Percentiles rank a stretch among this genome's conserved stretches.
phyloP scores from a whole-genome alignment of 2,797 vertebrate species.

The Erithacus rubecula region DNA sequence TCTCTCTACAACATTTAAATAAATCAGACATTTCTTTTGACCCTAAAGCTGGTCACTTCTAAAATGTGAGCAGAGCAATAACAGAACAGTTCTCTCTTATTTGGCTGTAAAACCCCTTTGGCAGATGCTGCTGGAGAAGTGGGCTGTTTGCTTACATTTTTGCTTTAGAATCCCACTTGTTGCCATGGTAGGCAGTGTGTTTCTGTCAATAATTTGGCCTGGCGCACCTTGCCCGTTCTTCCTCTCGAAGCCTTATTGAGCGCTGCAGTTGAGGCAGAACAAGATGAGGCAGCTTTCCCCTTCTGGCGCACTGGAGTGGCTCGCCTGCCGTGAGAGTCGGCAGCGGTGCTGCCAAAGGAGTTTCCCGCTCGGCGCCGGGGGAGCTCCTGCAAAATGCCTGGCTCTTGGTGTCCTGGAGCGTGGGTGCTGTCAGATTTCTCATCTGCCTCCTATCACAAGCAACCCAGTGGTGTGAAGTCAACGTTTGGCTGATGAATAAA shows the following conservation, averaged over 20 bases:
- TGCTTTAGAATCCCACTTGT: slow-evolving; percentile 75
- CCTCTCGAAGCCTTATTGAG: slow-evolving; percentile 76
- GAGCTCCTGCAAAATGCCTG: slow-evolving; percentile 14
- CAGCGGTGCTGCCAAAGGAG: slow-evolving; percentile 53
- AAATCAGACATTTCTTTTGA: slow-evolving; percentile 56
- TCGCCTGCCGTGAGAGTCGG: slow-evolving; percentile 60
- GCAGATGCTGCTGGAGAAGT: slow-evolving; percentile 69
- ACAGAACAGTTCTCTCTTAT: slow-evolving; percentile 55
- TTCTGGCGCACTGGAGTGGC: slow-evolving; percentile 70
- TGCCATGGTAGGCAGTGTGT: slow-evolving; percentile 78
- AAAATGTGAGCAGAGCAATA: slow-evolving; percentile 38
- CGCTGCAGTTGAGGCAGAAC: slow-evolving; percentile 66
- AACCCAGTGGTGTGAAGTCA: background rate
- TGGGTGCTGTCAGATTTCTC: slow-evolving; percentile 56
- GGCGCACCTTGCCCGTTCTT: slow-evolving; percentile 66
- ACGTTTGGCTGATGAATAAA: background rate
- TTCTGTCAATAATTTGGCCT: slow-evolving; percentile 82
- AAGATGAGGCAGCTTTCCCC: slow-evolving; percentile 73
- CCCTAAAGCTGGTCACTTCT: slow-evolving; percentile 23
- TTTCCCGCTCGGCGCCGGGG: slow-evolving; percentile 12
- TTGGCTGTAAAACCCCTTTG: slow-evolving; percentile 66
- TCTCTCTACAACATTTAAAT: slow-evolving; percentile 28
- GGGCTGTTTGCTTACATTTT: slow-evolving; percentile 80
- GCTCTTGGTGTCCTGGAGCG: slow-evolving; percentile 5
- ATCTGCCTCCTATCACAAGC: slow-evolving; percentile 28